A percentile compares a stretch with the other conserved stretches of the same genome.
Conservation (phyloP, 64 coral and sea anemone species). For the Anthopleura sola region DNA sequence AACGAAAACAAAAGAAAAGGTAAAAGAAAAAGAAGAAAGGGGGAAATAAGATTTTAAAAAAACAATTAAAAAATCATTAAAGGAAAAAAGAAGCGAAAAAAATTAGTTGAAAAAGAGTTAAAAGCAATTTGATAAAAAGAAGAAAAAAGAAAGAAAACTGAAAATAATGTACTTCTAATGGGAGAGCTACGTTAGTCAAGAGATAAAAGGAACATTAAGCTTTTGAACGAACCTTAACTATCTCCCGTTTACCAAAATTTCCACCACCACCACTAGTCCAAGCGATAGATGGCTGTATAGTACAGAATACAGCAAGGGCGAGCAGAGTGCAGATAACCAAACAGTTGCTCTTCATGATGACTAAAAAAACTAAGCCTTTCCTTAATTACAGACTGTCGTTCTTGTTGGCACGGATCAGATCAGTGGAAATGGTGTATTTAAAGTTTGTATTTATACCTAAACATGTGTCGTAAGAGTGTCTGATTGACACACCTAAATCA, state of each 20-base stretch:
- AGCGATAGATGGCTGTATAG: neutral
- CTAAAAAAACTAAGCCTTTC: neutral
- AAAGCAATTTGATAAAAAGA: neutral
- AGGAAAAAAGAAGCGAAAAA: no score
- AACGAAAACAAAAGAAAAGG: neutral
- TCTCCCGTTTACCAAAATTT: neutral
- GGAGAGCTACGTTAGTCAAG: neutral
- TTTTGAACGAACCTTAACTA: neutral
- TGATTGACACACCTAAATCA: neutral
- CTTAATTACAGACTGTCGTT: neutral
- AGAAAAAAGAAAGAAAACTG: neutral
- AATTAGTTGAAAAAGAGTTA: neutral
- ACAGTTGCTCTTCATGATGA: neutral
- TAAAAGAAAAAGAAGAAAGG: neutral
- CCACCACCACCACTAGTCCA: neutral
- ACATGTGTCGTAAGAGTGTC: neutral
- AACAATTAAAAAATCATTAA: no score
- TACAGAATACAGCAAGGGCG: neutral
- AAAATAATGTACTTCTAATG: neutral
- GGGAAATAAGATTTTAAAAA: no score
- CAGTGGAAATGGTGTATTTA: neutral
- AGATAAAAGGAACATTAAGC: neutral
- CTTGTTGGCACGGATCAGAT: neutral
- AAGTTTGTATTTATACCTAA: slow-evolving; percentile 1
- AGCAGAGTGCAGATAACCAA: neutral